A percentile compares a stretch with the other conserved stretches of the same genome.
Evolutionary conservation across 2,888 invertebrate species (phyloP).

Genomic region (Diaprepes abbreviatus): DNA sequence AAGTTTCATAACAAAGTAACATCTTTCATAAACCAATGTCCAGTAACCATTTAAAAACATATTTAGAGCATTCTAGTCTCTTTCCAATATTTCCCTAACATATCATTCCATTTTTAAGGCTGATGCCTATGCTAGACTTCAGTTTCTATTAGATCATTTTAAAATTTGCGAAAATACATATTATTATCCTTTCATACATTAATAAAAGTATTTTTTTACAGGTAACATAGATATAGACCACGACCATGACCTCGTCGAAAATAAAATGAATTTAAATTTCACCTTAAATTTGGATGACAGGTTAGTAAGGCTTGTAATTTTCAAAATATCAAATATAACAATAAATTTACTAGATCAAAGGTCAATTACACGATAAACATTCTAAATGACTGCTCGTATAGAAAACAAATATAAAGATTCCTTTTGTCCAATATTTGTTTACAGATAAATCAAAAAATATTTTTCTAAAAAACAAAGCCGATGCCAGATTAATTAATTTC

Average conservation of each 20-base stretch:
- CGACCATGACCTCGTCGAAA: slow-evolving; percentile 66
- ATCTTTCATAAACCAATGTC: too few species aligned
- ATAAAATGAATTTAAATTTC: slow-evolving; percentile 75
- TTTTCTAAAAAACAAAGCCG: background rate
- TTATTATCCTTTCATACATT: too few species aligned
- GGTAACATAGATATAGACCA: slow-evolving; percentile 63
- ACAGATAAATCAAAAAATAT: slow-evolving; percentile 5
- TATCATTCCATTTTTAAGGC: too few species aligned
- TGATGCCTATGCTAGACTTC: too few species aligned
- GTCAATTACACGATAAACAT: slow-evolving; percentile 9
- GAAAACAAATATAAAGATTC: background rate
- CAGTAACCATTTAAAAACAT: too few species aligned
- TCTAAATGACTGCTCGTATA: background rate
- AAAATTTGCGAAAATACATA: too few species aligned
- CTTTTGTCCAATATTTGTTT: slow-evolving; percentile 12
- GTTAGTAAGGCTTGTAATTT: slow-evolving; percentile 61
- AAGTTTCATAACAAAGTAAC: too few species aligned
- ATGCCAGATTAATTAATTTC: background rate
- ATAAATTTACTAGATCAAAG: background rate
- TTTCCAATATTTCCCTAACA: too few species aligned
- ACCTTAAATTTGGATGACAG: slow-evolving; percentile 73
- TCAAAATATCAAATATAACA: background rate
- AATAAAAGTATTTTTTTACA: too few species aligned
- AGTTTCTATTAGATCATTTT: too few species aligned
- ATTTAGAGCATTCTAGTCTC: too few species aligned